Percentiles rank a stretch among this genome's conserved stretches.
phyloP scores from a whole-genome alignment of 2,797 vertebrate species.

The Prionace glauca region DNA sequence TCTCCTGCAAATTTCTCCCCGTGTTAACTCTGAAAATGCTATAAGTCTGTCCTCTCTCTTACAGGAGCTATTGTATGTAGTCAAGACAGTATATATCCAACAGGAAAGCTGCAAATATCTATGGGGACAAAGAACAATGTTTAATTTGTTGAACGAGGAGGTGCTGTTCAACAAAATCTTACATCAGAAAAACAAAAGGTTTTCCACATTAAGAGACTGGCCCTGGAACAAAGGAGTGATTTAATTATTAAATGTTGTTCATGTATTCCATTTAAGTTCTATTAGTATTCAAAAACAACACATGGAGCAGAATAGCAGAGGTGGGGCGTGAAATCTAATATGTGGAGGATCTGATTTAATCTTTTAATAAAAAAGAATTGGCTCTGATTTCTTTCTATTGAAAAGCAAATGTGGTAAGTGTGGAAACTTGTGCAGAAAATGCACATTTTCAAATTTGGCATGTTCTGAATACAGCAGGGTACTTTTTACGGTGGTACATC shows the following conservation, averaged over 20 bases:
- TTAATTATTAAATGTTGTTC: constrained; percentile 15
- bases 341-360: background rate
- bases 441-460: background rate
- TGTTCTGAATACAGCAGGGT: background rate
- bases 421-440: background rate
- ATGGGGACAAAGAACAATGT: background rate
- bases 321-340: background rate
- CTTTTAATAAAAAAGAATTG: background rate
- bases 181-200: background rate
- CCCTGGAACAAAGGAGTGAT: background rate
- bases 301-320: background rate
- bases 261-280: background rate
- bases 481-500: background rate
- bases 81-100: background rate
- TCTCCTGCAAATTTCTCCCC: background rate
- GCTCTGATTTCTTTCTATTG: background rate
- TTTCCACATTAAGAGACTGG: background rate
- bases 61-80: background rate
- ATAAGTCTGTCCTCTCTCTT: background rate
- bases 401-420: background rate
- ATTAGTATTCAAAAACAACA: background rate
- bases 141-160: background rate
- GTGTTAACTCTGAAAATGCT: constrained; percentile 16
- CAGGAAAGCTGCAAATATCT: background rate
- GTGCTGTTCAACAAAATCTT: background rate